These are phyloP conservation scores for Palythoa heliodiscus DNA, from an alignment of 92 coral and sea anemone species.

Conservation along the genomic window DNA sequence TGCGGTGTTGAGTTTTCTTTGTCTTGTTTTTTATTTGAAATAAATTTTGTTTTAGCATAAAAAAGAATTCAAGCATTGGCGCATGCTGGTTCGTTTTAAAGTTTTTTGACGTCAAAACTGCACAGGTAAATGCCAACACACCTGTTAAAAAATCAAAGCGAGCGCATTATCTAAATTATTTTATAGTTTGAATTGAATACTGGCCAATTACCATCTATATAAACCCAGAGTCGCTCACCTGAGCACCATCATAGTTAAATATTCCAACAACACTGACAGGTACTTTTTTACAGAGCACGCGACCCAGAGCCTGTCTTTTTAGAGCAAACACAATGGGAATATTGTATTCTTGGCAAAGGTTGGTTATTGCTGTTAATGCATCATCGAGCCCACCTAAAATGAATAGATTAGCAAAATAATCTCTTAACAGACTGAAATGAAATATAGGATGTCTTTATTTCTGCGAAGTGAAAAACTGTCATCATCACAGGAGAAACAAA, in stretches of 20 bases:
- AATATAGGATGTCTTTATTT: too few relatives aligned
- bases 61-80: too few relatives aligned
- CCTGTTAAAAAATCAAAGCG: background rate
- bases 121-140: too few relatives aligned
- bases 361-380: constrained; percentile 73
- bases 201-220: background rate
- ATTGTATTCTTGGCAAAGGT: constrained; percentile 76
- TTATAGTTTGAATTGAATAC: background rate
- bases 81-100: too few relatives aligned
- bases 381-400: constrained; percentile 89
- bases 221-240: constrained; percentile 50
- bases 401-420: background rate
- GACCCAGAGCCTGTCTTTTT: constrained; percentile 90
- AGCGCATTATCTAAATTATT: too few relatives aligned
- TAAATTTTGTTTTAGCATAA: too few relatives aligned
- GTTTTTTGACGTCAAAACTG: too few relatives aligned
- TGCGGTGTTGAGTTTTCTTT: too few relatives aligned
- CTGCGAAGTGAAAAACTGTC: too few relatives aligned
- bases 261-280: constrained; percentile 97
- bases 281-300: constrained; percentile 84
- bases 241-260: constrained; percentile 96
- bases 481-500: too few relatives aligned
- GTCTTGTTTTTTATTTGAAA: too few relatives aligned
- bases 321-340: constrained; percentile 90
- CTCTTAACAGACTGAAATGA: background rate